A percentile compares a stretch with the other conserved stretches of the same genome.
Conservation (phyloP, 2,113 vertebrate species). For the Pyrgilauda ruficollis region DNA sequence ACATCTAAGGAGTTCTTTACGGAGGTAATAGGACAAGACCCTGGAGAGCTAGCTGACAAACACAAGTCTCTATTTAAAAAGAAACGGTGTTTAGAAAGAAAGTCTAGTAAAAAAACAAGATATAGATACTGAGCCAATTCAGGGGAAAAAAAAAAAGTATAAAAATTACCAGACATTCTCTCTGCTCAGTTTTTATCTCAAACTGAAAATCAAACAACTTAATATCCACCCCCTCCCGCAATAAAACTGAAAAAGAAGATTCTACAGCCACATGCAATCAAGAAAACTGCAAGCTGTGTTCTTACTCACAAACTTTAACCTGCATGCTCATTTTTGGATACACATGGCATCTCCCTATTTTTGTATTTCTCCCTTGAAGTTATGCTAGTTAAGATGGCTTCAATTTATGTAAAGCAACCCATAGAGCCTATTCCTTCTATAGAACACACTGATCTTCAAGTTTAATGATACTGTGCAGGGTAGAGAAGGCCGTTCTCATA, state of each 20-base stretch:
- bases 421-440: background rate
- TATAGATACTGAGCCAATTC: background rate
- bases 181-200: background rate
- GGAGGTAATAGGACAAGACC: background rate
- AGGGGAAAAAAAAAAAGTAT: background rate
- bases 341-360: background rate
- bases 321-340: background rate
- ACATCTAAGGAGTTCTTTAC: background rate
- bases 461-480: background rate
- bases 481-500: background rate
- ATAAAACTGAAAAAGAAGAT: background rate
- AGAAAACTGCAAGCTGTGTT: background rate
- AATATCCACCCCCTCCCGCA: background rate
- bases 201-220: background rate
- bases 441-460: background rate
- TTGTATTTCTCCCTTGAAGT: background rate
- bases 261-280: background rate
- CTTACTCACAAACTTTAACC: background rate
- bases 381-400: background rate
- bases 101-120: background rate
- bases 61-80: background rate
- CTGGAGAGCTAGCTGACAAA: background rate
- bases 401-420: background rate
- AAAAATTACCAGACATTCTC: background rate
- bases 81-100: background rate